Evolutionary conservation across 1,140 invertebrate genomes (phyloP).

Genomic region (Listronotus bonariensis): DNA sequence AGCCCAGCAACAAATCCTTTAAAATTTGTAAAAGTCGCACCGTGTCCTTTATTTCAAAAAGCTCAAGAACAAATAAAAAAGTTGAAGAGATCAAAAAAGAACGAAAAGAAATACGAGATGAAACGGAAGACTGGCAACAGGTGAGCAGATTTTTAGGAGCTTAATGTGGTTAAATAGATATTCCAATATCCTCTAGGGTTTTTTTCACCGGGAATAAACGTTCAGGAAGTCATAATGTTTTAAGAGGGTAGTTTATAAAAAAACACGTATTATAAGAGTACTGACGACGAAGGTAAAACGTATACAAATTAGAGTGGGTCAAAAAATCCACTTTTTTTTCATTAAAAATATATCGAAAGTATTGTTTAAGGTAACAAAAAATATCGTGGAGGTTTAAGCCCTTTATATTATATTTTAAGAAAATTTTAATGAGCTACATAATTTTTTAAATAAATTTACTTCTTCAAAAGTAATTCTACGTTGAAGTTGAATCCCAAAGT

Average conservation of each 20-base stretch:
- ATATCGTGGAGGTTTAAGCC: too few species aligned
- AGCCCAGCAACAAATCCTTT: constrained; percentile 81
- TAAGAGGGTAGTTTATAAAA: not conserved
- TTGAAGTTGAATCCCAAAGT: too few species aligned
- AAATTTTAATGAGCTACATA: too few species aligned
- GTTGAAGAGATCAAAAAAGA: constrained; percentile 83
- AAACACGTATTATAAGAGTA: too few species aligned
- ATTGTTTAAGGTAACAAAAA: too few species aligned
- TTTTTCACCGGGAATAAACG: not conserved
- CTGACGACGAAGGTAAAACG: too few species aligned
- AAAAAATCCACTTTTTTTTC: too few species aligned
- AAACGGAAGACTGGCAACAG: constrained; percentile 91
- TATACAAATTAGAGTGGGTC: too few species aligned
- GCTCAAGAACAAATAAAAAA: constrained; percentile 85
- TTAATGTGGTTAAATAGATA: not conserved
- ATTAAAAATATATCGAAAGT: too few species aligned
- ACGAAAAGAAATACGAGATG: constrained; percentile 73
- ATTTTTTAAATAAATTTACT: too few species aligned
- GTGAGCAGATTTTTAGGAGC: constrained; percentile 63
- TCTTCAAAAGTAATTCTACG: too few species aligned
- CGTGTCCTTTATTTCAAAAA: constrained; percentile 80
- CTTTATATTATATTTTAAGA: too few species aligned
- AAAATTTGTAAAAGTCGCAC: constrained; percentile 87
- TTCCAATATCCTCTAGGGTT: not conserved
- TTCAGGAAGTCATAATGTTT: not conserved